Percentiles rank a stretch among this genome's conserved stretches.
Conservation (phyloP, 2,113 vertebrate species). For the Pitta sordida region DNA sequence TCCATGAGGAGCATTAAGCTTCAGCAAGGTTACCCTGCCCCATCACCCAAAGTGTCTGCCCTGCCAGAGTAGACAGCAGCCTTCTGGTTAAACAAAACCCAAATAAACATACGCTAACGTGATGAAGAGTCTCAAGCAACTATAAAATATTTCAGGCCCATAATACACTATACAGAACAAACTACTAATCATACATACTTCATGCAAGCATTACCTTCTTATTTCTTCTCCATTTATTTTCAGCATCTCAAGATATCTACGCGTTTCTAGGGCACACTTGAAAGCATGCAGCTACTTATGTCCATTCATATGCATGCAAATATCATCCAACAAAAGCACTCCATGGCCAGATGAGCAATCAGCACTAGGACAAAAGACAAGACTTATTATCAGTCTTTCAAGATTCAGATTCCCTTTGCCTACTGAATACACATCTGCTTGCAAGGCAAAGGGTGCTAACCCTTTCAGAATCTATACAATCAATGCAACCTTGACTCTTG, state of each 20-base stretch:
- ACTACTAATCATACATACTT: background rate
- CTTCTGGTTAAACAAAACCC: background rate
- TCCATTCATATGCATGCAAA: constrained; percentile 33
- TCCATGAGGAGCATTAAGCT: background rate
- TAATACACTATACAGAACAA: background rate
- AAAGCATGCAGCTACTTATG: constrained; percentile 8
- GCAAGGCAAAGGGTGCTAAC: background rate
- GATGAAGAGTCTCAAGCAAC: background rate
- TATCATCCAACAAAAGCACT: background rate
- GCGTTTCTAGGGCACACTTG: constrained; percentile 32
- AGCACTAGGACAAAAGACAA: constrained; percentile 36
- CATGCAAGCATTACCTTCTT: background rate
- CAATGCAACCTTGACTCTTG: background rate
- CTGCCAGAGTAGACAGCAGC: background rate
- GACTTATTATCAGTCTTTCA: constrained; percentile 19
- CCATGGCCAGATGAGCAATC: constrained; percentile 26
- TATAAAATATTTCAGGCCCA: background rate
- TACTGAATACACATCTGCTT: background rate
- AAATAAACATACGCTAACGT: background rate
- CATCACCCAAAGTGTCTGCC: background rate
- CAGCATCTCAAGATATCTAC: background rate
- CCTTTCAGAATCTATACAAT: background rate
- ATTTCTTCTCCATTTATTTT: background rate
- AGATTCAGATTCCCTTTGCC: background rate
- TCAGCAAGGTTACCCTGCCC: background rate